Evolutionary conservation across 1,140 invertebrate species (phyloP).

Genomic region (Formica selysi): DNA sequence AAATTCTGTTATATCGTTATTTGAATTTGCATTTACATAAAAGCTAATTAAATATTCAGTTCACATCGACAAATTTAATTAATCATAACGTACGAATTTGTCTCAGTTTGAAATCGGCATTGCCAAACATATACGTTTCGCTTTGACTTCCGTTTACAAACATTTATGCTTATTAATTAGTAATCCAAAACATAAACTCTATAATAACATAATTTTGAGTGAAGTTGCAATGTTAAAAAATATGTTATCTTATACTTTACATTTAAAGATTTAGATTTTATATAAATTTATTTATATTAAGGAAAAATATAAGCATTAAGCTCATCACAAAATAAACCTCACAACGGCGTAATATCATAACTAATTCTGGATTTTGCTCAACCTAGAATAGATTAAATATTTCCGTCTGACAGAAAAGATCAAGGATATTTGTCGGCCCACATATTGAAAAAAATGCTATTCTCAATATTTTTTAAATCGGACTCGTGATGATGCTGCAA

Average conservation of each 20-base stretch:
- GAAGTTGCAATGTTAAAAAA: not conserved
- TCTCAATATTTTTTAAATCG: not conserved
- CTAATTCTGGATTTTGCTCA: conserved; percentile 3
- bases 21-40: conserved; percentile 8
- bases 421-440: conserved; percentile 26
- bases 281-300: not conserved
- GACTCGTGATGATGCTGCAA: not conserved
- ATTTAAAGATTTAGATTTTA: not conserved
- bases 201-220: not conserved
- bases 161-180: conserved; percentile 19
- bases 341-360: not conserved
- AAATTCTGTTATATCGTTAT: not conserved
- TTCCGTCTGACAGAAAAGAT: conserved; percentile 24
- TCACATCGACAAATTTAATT: conserved; percentile 14
- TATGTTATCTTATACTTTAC: not conserved
- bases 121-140: not conserved
- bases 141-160: not conserved
- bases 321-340: not conserved
- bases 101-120: conserved; percentile 24
- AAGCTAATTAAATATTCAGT: conserved; percentile 44
- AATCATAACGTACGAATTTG: conserved; percentile 28
- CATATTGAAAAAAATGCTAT: not conserved
- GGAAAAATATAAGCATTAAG: not conserved
- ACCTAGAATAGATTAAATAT: not conserved
- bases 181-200: conserved; percentile 8